These are phyloP conservation scores for Carassius carassius DNA, from an alignment of 2,113 vertebrate genomes.

Conservation along the genomic window DNA sequence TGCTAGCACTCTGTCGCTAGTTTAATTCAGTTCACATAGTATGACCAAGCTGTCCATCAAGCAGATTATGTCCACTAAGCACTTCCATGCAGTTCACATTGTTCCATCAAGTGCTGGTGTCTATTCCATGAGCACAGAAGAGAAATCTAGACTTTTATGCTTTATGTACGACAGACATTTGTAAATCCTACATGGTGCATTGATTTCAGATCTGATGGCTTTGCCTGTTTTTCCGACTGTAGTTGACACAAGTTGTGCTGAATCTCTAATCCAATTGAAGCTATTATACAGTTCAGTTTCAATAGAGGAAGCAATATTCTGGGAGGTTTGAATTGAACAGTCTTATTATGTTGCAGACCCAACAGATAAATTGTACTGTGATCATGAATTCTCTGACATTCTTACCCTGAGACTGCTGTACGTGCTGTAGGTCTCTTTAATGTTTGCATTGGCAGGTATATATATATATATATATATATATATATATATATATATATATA, in stretches of 20 bases:
- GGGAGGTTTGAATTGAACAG: not conserved
- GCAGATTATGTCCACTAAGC: not conserved
- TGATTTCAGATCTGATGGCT: not conserved
- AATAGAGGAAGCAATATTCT: slow-evolving; percentile 4
- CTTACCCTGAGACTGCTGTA: not conserved
- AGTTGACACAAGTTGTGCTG: slow-evolving; percentile 7
- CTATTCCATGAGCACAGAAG: not conserved
- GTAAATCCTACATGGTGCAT: not conserved
- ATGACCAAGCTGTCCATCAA: slow-evolving; percentile 23
- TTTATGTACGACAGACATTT: not conserved
- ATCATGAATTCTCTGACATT: slow-evolving; percentile 15
- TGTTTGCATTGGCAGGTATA: slow-evolving; percentile 1
- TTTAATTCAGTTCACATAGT: not conserved
- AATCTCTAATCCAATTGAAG: slow-evolving; percentile 20
- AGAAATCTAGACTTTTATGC: not conserved
- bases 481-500: not conserved
- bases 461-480: not conserved
- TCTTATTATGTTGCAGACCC: not conserved
- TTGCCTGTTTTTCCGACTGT: not conserved
- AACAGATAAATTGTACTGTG: not conserved
- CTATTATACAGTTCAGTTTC: slow-evolving; percentile 1
- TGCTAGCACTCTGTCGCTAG: slow-evolving; percentile 30
- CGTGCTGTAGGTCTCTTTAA: not conserved
- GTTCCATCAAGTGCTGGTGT: slow-evolving; percentile 1
- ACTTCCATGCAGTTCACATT: not conserved